Base-by-base conservation (phyloP, 2,888 invertebrate species). In the Rapana venosa region DNA sequence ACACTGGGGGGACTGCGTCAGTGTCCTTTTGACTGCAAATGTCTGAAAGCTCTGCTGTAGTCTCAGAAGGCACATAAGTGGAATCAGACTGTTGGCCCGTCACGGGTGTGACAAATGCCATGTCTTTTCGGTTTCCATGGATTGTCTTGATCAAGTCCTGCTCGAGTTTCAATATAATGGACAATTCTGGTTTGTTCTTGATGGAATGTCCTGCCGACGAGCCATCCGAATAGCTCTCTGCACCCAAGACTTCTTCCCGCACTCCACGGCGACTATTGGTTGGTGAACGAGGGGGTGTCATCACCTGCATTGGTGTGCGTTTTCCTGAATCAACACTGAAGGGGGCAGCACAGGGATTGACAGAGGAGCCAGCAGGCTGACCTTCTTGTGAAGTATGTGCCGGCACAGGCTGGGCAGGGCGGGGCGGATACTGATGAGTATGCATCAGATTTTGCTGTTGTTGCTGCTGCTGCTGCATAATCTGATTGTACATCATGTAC, bases 101-200 rank as follows among this genome's bases (percentile, higher is more conserved):
- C 32, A 88, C 77, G 8, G 87, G 89, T 1, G 89, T 58, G 26
- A 90, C 90, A 56, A 36, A n/a, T 30, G 89, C n/a, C 74, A 81
- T n/a, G 66, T 91, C 91, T 26, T 90, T 90, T 15, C 90, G 74
- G 81, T 77, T 90, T 20, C 94, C 93, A 91, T 94, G 94, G 56
- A 95, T 93, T 83, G 95, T 95, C 90, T 94, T 95, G 61, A 95
- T 95, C 36, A 95, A 90, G 32, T 95, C 95, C 91, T 95, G 95
- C 89, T 95, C 95, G 32, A 96, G 91, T 87, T 92, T 94, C 77
- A 93, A 92, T 30, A 95, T 87, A 61, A 91, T 89, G n/a, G 89
- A 84, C 70, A 89, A 32, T 35, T 89, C 89, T 26, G 84, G 77
- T 36, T 89, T 90, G 77, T 84, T 56, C 26, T 85, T 92, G 30